Evolutionary conservation across 2,888 invertebrate genomes (phyloP).

Genomic region (Dioctria rufipes): DNA sequence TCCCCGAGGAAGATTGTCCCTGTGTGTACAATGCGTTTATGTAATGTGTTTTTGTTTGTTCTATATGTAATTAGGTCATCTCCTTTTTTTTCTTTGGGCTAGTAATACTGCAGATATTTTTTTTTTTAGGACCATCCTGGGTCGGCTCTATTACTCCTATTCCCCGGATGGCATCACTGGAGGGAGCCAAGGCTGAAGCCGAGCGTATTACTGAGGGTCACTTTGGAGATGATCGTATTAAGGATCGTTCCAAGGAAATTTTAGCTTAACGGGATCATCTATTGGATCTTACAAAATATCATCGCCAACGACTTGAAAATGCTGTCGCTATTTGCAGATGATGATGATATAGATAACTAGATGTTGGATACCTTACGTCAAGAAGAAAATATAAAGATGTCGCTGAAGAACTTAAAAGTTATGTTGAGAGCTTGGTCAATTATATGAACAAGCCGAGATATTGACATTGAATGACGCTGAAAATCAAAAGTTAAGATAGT

Average conservation of each 20-base stretch:
- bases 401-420: conserved; percentile 96
- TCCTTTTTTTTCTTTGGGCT: too few relatives aligned
- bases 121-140: too few relatives aligned
- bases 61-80: too few relatives aligned
- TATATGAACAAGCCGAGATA: conserved; percentile 76
- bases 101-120: too few relatives aligned
- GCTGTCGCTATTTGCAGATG: conserved; percentile 99
- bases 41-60: too few relatives aligned
- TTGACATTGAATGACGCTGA: conserved; percentile 88
- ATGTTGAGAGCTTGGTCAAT: conserved; percentile 91
- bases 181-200: conserved; percentile 89
- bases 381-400: conserved; percentile 99
- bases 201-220: conserved; percentile 93
- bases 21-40: too few relatives aligned
- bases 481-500: conserved; percentile 74
- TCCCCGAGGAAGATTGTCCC: too few relatives aligned
- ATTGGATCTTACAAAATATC: conserved; percentile 88
- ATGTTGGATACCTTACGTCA: conserved; percentile 97
- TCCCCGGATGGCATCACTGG: too few relatives aligned
- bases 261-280: conserved; percentile 96
- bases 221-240: conserved; percentile 96
- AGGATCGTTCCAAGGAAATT: conserved; percentile 93
- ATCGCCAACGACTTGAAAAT: conserved; percentile 94
- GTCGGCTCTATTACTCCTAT: too few relatives aligned
- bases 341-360: conserved; percentile 99